Evolutionary conservation across 2,797 vertebrate genomes (phyloP).

Genomic region (Xenops minutus): DNA sequence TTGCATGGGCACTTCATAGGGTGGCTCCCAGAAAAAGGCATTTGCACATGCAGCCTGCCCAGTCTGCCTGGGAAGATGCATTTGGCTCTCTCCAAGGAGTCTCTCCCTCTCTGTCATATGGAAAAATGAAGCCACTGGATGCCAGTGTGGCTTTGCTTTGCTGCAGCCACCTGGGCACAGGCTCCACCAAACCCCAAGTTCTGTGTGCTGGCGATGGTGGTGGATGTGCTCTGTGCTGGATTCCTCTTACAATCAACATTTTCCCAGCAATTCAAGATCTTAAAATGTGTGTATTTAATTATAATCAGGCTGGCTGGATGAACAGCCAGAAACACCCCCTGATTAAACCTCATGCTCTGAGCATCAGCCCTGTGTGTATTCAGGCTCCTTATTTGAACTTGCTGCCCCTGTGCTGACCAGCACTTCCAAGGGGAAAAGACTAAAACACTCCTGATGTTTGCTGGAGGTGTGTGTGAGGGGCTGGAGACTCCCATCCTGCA

Average conservation of each 20-base stretch:
- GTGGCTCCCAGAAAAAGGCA: not conserved
- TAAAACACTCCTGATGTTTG: not conserved
- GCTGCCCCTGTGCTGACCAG: not conserved
- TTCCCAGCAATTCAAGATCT: not conserved
- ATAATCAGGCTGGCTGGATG: not conserved
- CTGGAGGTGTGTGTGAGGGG: not conserved
- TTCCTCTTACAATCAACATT: not conserved
- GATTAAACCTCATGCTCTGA: not conserved
- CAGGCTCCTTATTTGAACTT: not conserved
- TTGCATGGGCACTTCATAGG: not conserved
- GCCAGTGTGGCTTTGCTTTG: not conserved
- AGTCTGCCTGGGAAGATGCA: not conserved
- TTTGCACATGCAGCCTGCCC: not conserved
- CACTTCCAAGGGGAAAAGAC: not conserved
- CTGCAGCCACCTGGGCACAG: fast-evolving
- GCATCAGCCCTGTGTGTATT: not conserved
- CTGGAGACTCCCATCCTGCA: not conserved
- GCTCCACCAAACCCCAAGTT: not conserved
- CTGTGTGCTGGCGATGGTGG: not conserved
- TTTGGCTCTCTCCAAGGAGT: not conserved
- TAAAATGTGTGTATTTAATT: not conserved
- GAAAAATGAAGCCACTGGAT: not conserved
- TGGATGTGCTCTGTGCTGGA: not conserved
- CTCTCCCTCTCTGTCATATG: not conserved
- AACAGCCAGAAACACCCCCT: not conserved